phyloP scores from a whole-genome alignment of 1,140 invertebrate species.

The Zaprionus camerounensis region DNA sequence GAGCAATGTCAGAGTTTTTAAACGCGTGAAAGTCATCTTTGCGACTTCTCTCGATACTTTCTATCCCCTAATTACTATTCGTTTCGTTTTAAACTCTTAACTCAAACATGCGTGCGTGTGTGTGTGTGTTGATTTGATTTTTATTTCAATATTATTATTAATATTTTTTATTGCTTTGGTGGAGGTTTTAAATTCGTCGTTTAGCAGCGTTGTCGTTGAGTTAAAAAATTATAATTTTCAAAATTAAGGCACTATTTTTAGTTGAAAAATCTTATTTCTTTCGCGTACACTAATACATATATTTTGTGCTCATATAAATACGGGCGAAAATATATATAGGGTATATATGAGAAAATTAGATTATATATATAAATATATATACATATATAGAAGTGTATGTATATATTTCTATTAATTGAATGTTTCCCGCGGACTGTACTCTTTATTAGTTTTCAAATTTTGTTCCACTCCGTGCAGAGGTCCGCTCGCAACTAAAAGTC shows the following conservation, averaged over 20 bases:
- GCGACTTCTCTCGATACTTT: constrained; percentile 44
- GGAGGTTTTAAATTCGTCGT: constrained; percentile 53
- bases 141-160: constrained; percentile 12
- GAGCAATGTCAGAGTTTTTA: constrained; percentile 81
- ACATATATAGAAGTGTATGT: constrained; percentile 35
- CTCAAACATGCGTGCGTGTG: constrained; percentile 72
- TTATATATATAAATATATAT: constrained; percentile 62
- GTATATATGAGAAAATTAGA: constrained; percentile 72
- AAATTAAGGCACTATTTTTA: constrained; percentile 78
- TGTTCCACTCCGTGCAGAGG: constrained; percentile 84
- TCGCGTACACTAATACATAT: constrained; percentile 78
- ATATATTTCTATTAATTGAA: constrained; percentile 74
- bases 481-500: constrained; percentile 84
- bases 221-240: constrained; percentile 65
- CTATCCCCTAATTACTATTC: constrained; percentile 41
- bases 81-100: constrained; percentile 54
- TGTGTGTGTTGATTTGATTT: constrained; percentile 28
- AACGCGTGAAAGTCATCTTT: constrained; percentile 83
- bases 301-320: constrained; percentile 62
- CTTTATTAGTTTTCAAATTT: constrained; percentile 73
- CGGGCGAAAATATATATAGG: constrained; percentile 64
- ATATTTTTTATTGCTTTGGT: constrained; percentile 22
- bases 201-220: constrained; percentile 59
- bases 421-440: constrained; percentile 84
- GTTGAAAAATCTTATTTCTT: constrained; percentile 78